Base-by-base conservation (phyloP, 2,888 invertebrate genomes). In the Mythimna ferrago region DNA sequence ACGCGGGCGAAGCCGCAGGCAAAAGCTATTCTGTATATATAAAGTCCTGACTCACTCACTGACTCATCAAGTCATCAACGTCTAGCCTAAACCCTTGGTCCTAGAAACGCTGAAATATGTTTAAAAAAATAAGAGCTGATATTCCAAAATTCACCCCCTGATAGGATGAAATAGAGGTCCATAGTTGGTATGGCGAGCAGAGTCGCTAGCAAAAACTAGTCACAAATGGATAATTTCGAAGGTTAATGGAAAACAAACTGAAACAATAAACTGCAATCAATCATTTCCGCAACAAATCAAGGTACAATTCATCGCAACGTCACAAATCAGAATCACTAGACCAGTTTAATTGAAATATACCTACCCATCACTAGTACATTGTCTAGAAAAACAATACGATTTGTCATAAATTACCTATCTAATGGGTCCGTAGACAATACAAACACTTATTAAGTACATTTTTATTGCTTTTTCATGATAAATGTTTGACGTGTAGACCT, bases 351-450 rank as follows among this genome's bases (percentile, higher is more conserved):
- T 57, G 16, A 32, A 61, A 58, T 21, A 26, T 26, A 26, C 26
- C 26, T 26, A 7, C 68, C 32, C 64, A 54, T 63, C 56, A 71
- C 64, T 67, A 44, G 11, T 35, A 64, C 76, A 79, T 67, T 79
- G 81, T 83, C 69, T 73, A 51, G 60, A 63, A 73, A 73, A 73
- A 83, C 83, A 81, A 83, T 76, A 77, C 21, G 32, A 57, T 44
- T 58, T 48, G 64, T 65, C 75, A 74, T 82, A 80, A 75, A 80
- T 61, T 44, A 60, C 35, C 32, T 9, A 56, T 66, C 21, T 63
- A 61, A 71, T 54, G 44, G 26, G 26, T 6, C 14, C 19, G 21
- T 14, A 67, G 38, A 66, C 72, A 80, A 82, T 71, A 73, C 41
- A 32, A 57, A 67, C 26, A 66, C 58, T 1, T 32, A 58, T 58